A percentile compares a stretch with the other conserved stretches of the same genome.
phyloP scores from a whole-genome alignment of 2,113 vertebrate genomes.

The Todiramphus saurophagus region DNA sequence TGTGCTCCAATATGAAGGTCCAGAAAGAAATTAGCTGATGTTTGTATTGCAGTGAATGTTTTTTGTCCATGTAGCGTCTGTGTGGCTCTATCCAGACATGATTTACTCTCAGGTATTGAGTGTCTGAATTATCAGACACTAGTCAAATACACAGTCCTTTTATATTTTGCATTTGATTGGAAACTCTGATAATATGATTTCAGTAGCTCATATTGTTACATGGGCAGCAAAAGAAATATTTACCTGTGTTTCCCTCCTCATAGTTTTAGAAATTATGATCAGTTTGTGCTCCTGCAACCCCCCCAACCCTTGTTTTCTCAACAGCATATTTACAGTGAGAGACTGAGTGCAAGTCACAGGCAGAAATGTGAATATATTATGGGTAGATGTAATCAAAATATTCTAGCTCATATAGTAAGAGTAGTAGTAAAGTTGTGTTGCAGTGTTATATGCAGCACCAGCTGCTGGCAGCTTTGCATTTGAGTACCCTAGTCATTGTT shows the following conservation, averaged over 20 bases:
- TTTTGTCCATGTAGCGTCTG: not conserved
- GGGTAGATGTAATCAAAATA: not conserved
- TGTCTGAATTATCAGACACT: not conserved
- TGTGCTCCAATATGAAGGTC: not conserved
- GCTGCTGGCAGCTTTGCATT: not conserved
- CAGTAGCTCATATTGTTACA: not conserved
- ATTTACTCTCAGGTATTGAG: not conserved
- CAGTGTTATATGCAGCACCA: not conserved
- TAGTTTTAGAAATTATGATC: not conserved
- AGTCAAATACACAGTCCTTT: not conserved
- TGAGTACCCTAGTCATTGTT: not conserved
- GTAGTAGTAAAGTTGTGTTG: not conserved
- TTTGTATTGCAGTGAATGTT: not conserved
- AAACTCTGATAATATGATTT: not conserved
- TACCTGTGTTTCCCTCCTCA: not conserved
- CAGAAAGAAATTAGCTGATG: not conserved
- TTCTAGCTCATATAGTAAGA: not conserved
- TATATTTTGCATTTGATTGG: not conserved
- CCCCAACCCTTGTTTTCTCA: not conserved
- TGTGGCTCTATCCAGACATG: not conserved
- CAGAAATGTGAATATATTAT: not conserved
- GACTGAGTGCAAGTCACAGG: not conserved
- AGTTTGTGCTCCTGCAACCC: not conserved
- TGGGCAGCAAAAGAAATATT: not conserved
- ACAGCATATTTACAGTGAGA: not conserved